Base-by-base conservation (phyloP, 2,113 vertebrate species). In the Pelobates fuscus region DNA sequence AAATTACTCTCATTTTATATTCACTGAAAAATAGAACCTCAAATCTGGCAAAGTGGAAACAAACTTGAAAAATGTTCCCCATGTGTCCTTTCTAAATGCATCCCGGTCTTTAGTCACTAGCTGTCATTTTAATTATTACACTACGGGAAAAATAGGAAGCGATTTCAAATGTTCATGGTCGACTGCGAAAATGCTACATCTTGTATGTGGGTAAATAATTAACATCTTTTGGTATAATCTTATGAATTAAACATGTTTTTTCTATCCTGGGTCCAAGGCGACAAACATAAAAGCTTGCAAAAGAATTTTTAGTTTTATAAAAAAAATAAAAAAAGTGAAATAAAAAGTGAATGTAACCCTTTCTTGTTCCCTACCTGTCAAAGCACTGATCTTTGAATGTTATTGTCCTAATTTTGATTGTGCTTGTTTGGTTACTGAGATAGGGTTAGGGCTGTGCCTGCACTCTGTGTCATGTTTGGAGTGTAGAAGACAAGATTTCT, bases 101-200 rank as follows among this genome's bases (percentile, higher is more conserved):
- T 21, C 0, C 0, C 18, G 11, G 5, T 20, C n/a, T 61, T 62
- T 46, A 49, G 46, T 78, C 69, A 17, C 18, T 23, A 24, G 15
- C 67, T 70, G 74, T 80, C 77, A 78, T 69, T 80, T 81, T 83
- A 79, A 78, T 82, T 78, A 77, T 76, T 18, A 11, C n/a, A 60
- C 2, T 18, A 30, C 70, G 17, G 43, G 70, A 41, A 68, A 77
- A 79, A 30, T 0, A 0, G 46, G 21, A 79, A 32, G 29, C 18
- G 57, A 41, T 78, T 77, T 32, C 69, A 25, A 74, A 73, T 74
- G 69, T 68, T 81, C 67, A 63, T 0, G 21, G 2, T 82, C 77
- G 71, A 29, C 78, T 67, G 29, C 43, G 2, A 62, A 68, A 78
- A 71, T 65, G 70, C 23, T 71, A 78, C 44, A 30, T 43, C 23